Percentiles rank a stretch among this genome's conserved stretches.
Conservation (phyloP, 2,888 invertebrate genomes). For the Dolichopus griseipennis region DNA sequence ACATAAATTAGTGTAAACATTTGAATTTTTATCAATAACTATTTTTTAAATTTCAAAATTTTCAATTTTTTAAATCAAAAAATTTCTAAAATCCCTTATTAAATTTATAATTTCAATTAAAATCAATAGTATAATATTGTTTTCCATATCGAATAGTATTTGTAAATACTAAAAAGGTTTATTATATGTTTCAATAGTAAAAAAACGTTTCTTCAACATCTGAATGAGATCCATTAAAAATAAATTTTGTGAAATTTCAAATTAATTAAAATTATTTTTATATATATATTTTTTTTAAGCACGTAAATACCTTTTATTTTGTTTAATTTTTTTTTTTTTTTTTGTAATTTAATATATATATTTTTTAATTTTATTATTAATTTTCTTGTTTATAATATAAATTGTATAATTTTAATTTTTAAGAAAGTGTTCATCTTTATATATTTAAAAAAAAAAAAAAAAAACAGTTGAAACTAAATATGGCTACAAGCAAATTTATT, state of each 20-base stretch:
- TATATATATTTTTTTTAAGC: too few species aligned
- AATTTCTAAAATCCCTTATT: too few species aligned
- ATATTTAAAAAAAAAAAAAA: neutral
- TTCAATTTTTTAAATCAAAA: too few species aligned
- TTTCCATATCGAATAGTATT: too few species aligned
- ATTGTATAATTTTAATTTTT: neutral
- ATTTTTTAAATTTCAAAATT: too few species aligned
- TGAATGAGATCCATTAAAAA: neutral
- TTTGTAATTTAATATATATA: neutral
- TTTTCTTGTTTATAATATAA: neutral
- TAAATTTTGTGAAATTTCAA: neutral
- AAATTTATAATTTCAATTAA: too few species aligned
- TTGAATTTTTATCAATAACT: too few species aligned
- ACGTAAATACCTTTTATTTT: neutral
- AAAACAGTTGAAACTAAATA: neutral
- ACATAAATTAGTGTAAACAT: too few species aligned
- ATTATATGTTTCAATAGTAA: too few species aligned
- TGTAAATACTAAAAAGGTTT: too few species aligned
- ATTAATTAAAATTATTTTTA: neutral
- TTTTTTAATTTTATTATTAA: neutral
- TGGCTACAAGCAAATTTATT: neutral
- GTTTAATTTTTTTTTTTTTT: neutral
- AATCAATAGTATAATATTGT: too few species aligned
- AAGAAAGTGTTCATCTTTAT: conserved; percentile 2
- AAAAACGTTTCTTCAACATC: too few species aligned